phyloP scores from a whole-genome alignment of 2,113 vertebrate species.

The Hoplias malabaricus region DNA sequence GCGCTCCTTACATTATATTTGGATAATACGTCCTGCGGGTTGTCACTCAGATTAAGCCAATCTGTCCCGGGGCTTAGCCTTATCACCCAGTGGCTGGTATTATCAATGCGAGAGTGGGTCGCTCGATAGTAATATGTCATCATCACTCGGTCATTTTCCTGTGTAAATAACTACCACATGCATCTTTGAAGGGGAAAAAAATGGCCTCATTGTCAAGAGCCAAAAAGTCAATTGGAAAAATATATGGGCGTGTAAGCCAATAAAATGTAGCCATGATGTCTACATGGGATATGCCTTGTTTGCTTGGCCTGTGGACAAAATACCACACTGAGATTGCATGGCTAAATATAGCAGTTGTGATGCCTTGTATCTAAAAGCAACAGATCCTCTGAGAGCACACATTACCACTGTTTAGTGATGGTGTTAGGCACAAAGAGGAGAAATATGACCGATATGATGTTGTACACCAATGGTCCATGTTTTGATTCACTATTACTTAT shows the following conservation, averaged over 20 bases:
- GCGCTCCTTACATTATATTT: slow-evolving; percentile 70
- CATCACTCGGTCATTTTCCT: slow-evolving; percentile 10
- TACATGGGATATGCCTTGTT: no score
- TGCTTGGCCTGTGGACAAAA: background rate
- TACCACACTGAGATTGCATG: background rate
- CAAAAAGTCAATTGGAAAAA: background rate
- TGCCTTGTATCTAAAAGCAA: no score
- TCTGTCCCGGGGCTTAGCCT: slow-evolving; percentile 61
- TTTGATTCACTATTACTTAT: no score
- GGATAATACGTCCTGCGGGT: slow-evolving; percentile 70
- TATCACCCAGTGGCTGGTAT: slow-evolving; percentile 56
- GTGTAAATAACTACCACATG: background rate
- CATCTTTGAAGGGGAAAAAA: background rate
- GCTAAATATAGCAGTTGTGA: no score
- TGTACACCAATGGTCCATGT: no score
- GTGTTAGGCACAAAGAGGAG: no score
- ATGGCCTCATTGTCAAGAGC: background rate
- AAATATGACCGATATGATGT: no score
- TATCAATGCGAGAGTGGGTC: slow-evolving; percentile 54
- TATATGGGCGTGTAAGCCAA: background rate
- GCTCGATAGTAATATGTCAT: slow-evolving; percentile 60
- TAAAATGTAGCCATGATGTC: background rate
- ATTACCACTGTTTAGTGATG: no score
- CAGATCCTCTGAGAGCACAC: no score
- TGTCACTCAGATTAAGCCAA: slow-evolving; percentile 72